Conservation (phyloP, 2,113 vertebrate genomes). For the Zeus faber region DNA sequence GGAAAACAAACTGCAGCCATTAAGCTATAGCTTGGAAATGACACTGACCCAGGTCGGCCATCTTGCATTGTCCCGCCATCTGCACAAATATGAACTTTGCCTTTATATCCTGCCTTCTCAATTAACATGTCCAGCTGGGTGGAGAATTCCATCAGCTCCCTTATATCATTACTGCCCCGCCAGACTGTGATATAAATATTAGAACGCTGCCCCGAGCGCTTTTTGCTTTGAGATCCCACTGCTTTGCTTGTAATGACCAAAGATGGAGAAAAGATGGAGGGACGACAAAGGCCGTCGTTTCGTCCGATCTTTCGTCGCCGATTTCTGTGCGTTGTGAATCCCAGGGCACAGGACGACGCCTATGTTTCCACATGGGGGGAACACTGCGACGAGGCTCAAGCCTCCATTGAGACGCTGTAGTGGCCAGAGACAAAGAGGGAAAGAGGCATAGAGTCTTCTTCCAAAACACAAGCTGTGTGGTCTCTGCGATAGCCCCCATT, state of each 20-base stretch:
- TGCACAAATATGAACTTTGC: conserved; percentile 93
- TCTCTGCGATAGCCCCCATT: conserved; percentile 75
- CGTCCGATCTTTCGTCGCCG: too few species aligned
- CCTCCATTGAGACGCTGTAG: conserved; percentile 57
- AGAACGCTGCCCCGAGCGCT: conserved; percentile 69
- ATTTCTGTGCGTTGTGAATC: conserved; percentile 37
- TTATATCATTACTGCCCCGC: conserved; percentile 86
- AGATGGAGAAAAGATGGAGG: too few species aligned
- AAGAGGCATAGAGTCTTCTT: conserved; percentile 68
- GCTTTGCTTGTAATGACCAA: too few species aligned
- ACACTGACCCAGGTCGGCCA: conserved; percentile 87
- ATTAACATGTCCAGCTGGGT: conserved; percentile 97
- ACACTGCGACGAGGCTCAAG: too few species aligned
- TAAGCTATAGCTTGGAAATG: conserved; percentile 82
- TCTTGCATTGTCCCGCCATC: conserved; percentile 89
- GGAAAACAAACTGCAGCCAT: conserved; percentile 64
- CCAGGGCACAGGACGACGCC: too few species aligned
- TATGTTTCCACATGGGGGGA: too few species aligned
- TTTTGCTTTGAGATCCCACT: conserved; percentile 46
- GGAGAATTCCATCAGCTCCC: conserved; percentile 88
- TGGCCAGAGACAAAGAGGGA: conserved; percentile 54
- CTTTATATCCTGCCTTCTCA: conserved; percentile 93
- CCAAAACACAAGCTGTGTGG: conserved; percentile 73
- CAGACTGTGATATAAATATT: conserved; percentile 87
- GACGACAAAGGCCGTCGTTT: too few species aligned